Evolutionary conservation across 2,888 invertebrate genomes (phyloP).

Genomic region (Girardia tigrina): DNA sequence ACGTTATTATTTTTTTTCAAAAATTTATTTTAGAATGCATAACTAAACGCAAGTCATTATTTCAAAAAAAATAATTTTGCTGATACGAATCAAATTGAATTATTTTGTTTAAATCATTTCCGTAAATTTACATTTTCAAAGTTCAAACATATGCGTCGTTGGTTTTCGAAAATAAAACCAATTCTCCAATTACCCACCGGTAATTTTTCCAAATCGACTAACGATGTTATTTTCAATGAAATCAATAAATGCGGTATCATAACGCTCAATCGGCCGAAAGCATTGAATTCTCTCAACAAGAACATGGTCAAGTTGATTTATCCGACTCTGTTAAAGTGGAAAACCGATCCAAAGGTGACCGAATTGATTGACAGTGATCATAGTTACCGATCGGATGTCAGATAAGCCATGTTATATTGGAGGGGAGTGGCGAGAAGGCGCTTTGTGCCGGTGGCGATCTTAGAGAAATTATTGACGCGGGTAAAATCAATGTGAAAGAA

Average conservation of each 20-base stretch:
- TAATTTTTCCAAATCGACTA: no score
- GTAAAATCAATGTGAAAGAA: slow-evolving; percentile 53
- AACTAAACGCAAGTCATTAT: no score
- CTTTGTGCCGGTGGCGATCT: slow-evolving; percentile 99
- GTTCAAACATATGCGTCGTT: no score
- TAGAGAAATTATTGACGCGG: slow-evolving; percentile 18
- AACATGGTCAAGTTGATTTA: slow-evolving; percentile 65
- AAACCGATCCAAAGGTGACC: slow-evolving; percentile 52
- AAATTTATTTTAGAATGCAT: no score
- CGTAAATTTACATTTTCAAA: no score
- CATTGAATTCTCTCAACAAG: slow-evolving; percentile 64
- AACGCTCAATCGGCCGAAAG: slow-evolving; percentile 63
- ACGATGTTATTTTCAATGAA: slow-evolving; percentile 6
- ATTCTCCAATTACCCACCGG: no score
- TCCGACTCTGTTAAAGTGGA: slow-evolving; percentile 63
- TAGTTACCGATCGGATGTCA: background rate
- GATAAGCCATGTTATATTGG: slow-evolving; percentile 30
- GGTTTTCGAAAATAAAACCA: no score
- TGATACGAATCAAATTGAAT: no score
- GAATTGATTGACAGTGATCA: background rate
- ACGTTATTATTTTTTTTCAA: no score
- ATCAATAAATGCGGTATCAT: slow-evolving; percentile 55
- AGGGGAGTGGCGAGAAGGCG: slow-evolving; percentile 74
- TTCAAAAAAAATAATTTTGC: no score
- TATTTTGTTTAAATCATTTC: no score